phyloP scores from a whole-genome alignment of 2,888 invertebrate species.

The Ditula angustiorana region DNA sequence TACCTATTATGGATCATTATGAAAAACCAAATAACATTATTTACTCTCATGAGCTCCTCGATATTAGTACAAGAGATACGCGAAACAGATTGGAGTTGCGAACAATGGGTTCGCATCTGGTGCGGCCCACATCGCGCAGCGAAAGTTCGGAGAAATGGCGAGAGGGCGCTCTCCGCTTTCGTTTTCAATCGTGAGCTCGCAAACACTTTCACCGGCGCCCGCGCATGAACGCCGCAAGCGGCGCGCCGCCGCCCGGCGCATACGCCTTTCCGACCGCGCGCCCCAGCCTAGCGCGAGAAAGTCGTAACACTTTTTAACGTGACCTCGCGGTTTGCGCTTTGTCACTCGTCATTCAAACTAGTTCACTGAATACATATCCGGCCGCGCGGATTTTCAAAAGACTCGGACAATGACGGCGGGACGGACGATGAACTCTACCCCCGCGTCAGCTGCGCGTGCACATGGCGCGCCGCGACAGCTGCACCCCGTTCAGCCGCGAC shows the following conservation, averaged over 20 bases:
- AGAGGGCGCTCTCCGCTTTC: constrained; percentile 84
- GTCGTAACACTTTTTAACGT: constrained; percentile 84
- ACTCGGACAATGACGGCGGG: constrained; percentile 46
- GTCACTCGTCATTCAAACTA: constrained; percentile 79
- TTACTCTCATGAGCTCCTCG: constrained; percentile 1
- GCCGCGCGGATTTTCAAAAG: constrained; percentile 52
- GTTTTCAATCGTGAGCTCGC: constrained; percentile 80
- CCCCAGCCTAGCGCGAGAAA: constrained; percentile 75
- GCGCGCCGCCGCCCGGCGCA: constrained; percentile 66
- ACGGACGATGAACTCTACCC: constrained; percentile 82
- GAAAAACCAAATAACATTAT: background rate
- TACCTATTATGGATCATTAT: too few species aligned
- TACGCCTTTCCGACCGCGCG: constrained; percentile 68
- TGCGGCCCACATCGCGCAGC: constrained; percentile 80
- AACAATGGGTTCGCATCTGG: constrained; percentile 80
- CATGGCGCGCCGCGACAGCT: constrained; percentile 79
- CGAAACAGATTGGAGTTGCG: constrained; percentile 57
- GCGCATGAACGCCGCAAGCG: constrained; percentile 74
- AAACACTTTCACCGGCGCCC: constrained; percentile 81
- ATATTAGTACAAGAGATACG: constrained; percentile 42
- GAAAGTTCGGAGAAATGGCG: constrained; percentile 85
- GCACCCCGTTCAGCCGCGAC: constrained; percentile 75
- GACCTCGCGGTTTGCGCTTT: constrained; percentile 82
- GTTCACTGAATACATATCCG: constrained; percentile 70
- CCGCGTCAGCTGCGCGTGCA: constrained; percentile 81